These are phyloP conservation scores for Lymantria dispar DNA, from an alignment of 2,888 invertebrate species.

Conservation along the genomic window DNA sequence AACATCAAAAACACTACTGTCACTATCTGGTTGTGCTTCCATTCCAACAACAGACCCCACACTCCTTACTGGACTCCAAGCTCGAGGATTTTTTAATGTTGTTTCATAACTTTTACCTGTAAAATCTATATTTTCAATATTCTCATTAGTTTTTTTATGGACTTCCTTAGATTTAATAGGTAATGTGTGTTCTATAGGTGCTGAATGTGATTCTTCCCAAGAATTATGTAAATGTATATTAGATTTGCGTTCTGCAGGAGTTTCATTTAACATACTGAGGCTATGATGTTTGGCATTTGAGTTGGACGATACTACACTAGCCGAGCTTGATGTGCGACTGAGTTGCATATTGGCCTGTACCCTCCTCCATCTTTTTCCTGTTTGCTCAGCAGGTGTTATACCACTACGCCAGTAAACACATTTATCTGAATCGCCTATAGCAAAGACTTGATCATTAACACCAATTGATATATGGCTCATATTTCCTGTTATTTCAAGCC, in stretches of 20 bases:
- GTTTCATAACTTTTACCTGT: constrained; percentile 87
- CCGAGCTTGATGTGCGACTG: constrained; percentile 91
- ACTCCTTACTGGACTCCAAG: constrained; percentile 94
- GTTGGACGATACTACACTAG: constrained; percentile 85
- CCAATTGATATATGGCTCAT: constrained; percentile 93
- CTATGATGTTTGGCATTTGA: constrained; percentile 87
- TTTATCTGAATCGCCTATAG: constrained; percentile 91
- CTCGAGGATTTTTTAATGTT: constrained; percentile 89
- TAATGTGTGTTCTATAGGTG: constrained; percentile 87
- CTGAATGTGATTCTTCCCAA: constrained; percentile 89
- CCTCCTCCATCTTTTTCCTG: constrained; percentile 93
- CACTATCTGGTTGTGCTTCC: constrained; percentile 93
- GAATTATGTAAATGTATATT: constrained; percentile 83
- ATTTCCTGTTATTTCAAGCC: constrained; percentile 95
- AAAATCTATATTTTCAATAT: constrained; percentile 76
- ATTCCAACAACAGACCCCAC: constrained; percentile 92
- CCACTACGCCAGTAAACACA: constrained; percentile 91
- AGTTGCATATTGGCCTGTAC: constrained; percentile 91
- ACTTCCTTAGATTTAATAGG: constrained; percentile 75
- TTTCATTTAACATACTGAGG: constrained; percentile 77
- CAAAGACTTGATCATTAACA: constrained; percentile 94
- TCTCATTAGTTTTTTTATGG: constrained; percentile 55
- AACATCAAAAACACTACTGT: constrained; percentile 90
- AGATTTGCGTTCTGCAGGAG: constrained; percentile 63
- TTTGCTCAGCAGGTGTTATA: constrained; percentile 87